phyloP scores from a whole-genome alignment of 2,113 vertebrate species.

The Mesoclemmys tuberculata region DNA sequence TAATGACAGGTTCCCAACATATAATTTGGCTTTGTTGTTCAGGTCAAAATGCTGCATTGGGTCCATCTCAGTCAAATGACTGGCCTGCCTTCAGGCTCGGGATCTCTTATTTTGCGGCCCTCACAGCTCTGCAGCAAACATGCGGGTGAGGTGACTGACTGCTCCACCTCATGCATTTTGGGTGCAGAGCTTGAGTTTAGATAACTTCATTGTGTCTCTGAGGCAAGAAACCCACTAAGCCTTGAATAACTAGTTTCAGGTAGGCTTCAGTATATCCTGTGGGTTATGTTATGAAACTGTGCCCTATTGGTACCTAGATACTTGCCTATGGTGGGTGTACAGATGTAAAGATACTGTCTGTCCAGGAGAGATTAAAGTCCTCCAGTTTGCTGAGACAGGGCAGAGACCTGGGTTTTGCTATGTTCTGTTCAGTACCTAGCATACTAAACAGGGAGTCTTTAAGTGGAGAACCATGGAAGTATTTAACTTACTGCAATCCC shows the following conservation, averaged over 20 bases:
- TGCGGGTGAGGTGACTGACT: background rate
- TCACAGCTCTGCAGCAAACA: background rate
- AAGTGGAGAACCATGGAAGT: background rate
- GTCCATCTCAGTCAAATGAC: accelerated
- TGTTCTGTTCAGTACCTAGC: no score
- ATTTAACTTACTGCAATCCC: background rate
- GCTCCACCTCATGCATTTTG: background rate
- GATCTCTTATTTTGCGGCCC: background rate
- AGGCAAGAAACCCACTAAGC: background rate
- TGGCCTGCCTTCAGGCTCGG: background rate
- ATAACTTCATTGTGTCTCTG: accelerated
- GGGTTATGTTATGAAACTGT: background rate
- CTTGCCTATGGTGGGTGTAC: background rate
- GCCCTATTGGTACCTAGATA: background rate
- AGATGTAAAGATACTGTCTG: background rate
- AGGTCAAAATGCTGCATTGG: accelerated
- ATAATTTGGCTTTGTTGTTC: accelerated
- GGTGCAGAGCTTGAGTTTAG: accelerated
- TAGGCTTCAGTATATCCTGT: background rate
- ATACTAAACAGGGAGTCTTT: background rate
- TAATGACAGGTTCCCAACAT: accelerated
- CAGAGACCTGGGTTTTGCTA: accelerated
- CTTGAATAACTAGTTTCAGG: background rate
- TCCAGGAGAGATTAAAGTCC: background rate
- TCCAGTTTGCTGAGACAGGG: background rate